These are phyloP conservation scores for Scartelaos histophorus DNA, from an alignment of 2,113 vertebrate species.

Conservation along the genomic window DNA sequence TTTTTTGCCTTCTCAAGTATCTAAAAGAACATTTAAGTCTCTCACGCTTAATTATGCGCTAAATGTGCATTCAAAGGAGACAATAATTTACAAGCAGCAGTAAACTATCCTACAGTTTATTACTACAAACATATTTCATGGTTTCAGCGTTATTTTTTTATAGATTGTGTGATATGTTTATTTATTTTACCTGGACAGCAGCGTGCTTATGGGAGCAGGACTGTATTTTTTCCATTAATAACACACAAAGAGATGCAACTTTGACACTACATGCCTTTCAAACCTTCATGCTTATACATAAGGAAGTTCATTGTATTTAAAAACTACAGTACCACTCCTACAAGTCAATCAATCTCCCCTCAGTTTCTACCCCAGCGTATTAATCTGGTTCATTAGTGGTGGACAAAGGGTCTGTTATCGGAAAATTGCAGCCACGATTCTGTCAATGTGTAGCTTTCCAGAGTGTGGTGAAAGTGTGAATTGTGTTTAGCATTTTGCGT, in stretches of 20 bases:
- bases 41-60: slow-evolving; percentile 16
- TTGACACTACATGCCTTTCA: no score
- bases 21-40: slow-evolving; percentile 16
- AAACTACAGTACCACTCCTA: background rate
- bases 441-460: background rate
- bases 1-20: slow-evolving; percentile 8
- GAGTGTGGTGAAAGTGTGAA: background rate
- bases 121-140: no score
- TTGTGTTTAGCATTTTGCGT: no score
- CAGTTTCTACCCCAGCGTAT: slow-evolving; percentile 3
- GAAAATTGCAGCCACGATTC: no score
- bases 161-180: background rate
- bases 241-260: background rate
- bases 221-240: no score
- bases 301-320: background rate
- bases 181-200: background rate
- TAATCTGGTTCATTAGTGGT: background rate
- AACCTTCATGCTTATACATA: no score
- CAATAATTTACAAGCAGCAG: slow-evolving; percentile 21
- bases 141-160: background rate
- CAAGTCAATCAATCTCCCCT: background rate
- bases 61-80: slow-evolving; percentile 15
- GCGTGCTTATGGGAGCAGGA: background rate
- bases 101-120: no score
- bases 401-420: background rate